Base-by-base conservation (phyloP, 2,888 invertebrate genomes). In the Rhabditoides inermis region DNA sequence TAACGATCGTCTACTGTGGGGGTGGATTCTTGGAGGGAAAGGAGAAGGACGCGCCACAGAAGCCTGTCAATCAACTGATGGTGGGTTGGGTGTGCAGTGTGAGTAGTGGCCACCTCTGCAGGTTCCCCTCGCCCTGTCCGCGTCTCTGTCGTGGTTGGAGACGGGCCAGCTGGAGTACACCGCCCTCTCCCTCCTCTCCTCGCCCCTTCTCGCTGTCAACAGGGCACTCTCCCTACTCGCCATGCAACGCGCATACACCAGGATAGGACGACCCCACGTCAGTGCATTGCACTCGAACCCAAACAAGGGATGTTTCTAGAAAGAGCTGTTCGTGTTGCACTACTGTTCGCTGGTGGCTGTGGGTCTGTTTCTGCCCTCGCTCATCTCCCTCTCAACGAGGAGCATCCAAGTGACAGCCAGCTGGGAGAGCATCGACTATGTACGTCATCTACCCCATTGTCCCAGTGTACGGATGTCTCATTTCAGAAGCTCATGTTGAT, bases 401-500 rank as follows among this genome's bases (percentile, higher is more conserved):
- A 49, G 58, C 28, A 65, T 72, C 2, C 56, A 69, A 39, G 67
- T 72, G 15, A 71, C 73, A 28, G 74, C 74, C 2, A 66, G 69
- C 35, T 74, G 74, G 74, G 74, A 74, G 44, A 68, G 66, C 32
- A 74, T 74, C 32, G 74, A 75, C 50, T 69, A 70, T 53, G 74
- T 75, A 42, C 58, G 69, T 53, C n/a, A n/a, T n/a, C n/a, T n/a
- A n/a, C n/a, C n/a, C n/a, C n/a, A n/a, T n/a, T n/a, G n/a, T n/a
- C n/a, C n/a, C n/a, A n/a, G n/a, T n/a, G n/a, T n/a, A n/a, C n/a
- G n/a, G n/a, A n/a, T n/a, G n/a, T n/a, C n/a, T n/a, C n/a, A n/a
- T 56, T 63, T 27, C 51, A 73, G 73, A 59, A 65, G 3, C 50
- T 73, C 18, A 70, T 73, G 60, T 48, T 55, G 20, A 56, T 73